Conservation (phyloP, 2,797 vertebrate species). For the Myiotriccus ornatus region DNA sequence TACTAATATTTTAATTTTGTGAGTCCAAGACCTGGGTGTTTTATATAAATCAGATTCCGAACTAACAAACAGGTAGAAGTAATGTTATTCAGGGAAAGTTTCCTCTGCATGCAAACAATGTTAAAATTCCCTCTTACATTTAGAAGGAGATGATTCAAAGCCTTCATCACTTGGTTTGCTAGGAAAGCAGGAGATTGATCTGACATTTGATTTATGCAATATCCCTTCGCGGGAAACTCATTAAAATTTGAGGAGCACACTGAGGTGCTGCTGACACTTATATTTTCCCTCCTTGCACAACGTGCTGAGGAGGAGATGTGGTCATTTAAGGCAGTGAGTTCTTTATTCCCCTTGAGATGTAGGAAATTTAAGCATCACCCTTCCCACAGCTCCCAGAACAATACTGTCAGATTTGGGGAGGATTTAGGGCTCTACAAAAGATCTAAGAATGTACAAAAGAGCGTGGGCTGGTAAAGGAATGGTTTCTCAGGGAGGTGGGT, state of each 20-base stretch:
- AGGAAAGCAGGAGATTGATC: neutral
- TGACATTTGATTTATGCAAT: neutral
- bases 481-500: constrained; percentile 9
- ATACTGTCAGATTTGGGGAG: constrained; percentile 29
- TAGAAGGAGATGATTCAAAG: neutral
- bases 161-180: neutral
- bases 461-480: constrained; percentile 1
- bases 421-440: constrained; percentile 3
- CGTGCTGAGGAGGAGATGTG: neutral
- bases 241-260: neutral
- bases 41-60: neutral
- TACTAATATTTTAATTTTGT: neutral
- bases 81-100: neutral
- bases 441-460: constrained; percentile 20
- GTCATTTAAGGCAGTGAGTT: constrained; percentile 25
- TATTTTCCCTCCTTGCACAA: neutral
- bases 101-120: neutral
- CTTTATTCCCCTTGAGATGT: constrained; percentile 1
- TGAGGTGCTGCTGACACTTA: neutral
- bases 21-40: neutral
- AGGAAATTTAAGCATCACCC: neutral
- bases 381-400: constrained; percentile 26
- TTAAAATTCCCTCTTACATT: neutral
- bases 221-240: neutral
- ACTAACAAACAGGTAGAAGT: neutral